These are phyloP conservation scores for Aleadryas rufinucha DNA, from an alignment of 2,113 vertebrate species.

Conservation along the genomic window DNA sequence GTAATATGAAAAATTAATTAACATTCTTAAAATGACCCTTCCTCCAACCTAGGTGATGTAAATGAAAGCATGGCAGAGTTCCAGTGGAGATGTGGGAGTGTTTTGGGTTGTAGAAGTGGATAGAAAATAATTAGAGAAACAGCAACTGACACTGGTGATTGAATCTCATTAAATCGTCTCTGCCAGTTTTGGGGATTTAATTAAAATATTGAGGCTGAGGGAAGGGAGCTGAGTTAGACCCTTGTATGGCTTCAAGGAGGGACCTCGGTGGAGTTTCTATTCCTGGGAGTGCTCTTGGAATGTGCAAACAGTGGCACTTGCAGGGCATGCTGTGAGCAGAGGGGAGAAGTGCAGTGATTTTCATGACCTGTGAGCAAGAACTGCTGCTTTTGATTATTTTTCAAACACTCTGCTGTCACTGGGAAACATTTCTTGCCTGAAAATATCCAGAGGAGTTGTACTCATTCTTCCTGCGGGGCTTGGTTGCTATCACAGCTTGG, in stretches of 20 bases:
- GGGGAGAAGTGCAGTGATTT: accelerated
- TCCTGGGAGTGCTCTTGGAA: not conserved
- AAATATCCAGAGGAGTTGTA: not conserved
- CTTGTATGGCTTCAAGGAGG: accelerated
- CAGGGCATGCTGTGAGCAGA: not conserved
- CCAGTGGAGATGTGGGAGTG: not conserved
- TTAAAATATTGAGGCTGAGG: not conserved
- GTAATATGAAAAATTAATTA: not conserved
- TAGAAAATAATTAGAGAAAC: not conserved
- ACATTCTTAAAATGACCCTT: not conserved
- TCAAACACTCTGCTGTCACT: not conserved
- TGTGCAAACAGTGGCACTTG: not conserved
- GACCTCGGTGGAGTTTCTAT: not conserved
- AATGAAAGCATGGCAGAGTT: not conserved
- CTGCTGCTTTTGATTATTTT: not conserved
- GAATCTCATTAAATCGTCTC: not conserved
- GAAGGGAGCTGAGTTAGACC: not conserved
- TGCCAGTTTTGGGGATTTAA: not conserved
- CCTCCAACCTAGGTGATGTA: not conserved
- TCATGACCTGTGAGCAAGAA: not conserved
- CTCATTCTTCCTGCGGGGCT: not conserved
- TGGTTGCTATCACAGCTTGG: not conserved
- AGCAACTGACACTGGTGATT: not conserved
- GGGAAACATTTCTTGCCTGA: not conserved
- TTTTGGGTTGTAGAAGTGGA: not conserved